Conservation (phyloP, 2,797 vertebrate species). For the Notamacropus eugenii region DNA sequence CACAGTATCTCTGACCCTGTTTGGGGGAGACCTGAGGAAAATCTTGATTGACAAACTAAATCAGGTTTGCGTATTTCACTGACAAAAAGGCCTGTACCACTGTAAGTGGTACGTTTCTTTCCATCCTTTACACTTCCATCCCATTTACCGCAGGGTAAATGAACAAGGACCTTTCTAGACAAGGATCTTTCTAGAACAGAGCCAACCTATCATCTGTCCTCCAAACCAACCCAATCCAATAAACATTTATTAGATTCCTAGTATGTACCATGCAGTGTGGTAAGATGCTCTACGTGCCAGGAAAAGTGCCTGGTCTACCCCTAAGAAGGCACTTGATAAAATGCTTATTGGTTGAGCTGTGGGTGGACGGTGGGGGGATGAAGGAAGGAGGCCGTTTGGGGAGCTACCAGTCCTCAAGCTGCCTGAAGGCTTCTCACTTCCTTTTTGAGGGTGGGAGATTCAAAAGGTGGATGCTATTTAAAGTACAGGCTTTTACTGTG, state of each 20-base stretch:
- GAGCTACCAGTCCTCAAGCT: constrained; percentile 31
- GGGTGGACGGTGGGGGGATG: neutral
- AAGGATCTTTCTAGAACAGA: neutral
- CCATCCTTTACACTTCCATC: neutral
- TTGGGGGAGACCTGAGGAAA: neutral
- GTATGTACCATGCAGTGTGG: neutral
- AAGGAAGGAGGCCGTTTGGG: neutral
- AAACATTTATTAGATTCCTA: neutral
- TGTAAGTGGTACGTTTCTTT: neutral
- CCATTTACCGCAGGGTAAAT: neutral
- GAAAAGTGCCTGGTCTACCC: neutral
- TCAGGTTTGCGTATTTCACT: neutral
- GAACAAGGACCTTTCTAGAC: neutral
- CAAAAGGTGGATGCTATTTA: constrained; percentile 71
- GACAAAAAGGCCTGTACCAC: neutral
- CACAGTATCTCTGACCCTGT: neutral
- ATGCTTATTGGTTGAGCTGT: neutral
- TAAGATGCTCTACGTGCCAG: neutral
- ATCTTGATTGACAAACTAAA: neutral
- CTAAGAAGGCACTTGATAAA: neutral
- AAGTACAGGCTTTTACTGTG: constrained; percentile 68
- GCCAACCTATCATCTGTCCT: neutral
- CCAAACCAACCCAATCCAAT: neutral
- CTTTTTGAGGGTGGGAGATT: constrained; percentile 73
- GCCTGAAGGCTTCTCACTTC: constrained; percentile 79